Conservation (phyloP, 2,888 invertebrate species). For the Hirtodrosophila trivittata region DNA sequence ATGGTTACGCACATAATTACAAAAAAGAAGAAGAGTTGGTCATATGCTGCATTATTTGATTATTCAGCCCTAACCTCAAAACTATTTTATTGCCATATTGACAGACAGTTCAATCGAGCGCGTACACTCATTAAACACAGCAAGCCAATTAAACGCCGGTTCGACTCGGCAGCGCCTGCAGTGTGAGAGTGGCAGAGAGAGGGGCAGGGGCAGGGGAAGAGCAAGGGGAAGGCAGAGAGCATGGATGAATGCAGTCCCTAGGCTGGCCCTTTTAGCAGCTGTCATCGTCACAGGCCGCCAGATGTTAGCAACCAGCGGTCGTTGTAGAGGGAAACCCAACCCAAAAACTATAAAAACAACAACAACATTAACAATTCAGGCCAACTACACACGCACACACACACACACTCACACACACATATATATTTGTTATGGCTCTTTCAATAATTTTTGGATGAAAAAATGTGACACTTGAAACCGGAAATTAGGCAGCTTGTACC, state of each 20-base stretch:
- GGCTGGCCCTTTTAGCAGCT: constrained; percentile 63
- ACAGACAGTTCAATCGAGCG: constrained; percentile 70
- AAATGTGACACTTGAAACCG: constrained; percentile 73
- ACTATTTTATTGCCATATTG: constrained; percentile 61
- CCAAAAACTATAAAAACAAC: constrained; percentile 65
- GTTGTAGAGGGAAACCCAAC: constrained; percentile 44
- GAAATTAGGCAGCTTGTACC: constrained; percentile 69
- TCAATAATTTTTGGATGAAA: constrained; percentile 58
- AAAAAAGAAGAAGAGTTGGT: not conserved
- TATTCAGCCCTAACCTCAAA: constrained; percentile 47
- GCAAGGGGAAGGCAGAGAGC: constrained; percentile 1
- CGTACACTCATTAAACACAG: constrained; percentile 44
- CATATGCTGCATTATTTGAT: constrained; percentile 27
- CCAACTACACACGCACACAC: not conserved
- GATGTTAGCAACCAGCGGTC: constrained; percentile 46
- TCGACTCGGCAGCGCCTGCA: constrained; percentile 1
- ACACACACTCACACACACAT: constrained; percentile 10
- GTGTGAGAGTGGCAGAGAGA: not conserved
- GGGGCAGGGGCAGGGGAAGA: not conserved
- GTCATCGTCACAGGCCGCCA: constrained; percentile 56
- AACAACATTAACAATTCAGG: constrained; percentile 49
- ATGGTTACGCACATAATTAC: constrained; percentile 22
- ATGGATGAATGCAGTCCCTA: constrained; percentile 24
- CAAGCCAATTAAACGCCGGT: constrained; percentile 51
- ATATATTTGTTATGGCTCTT: constrained; percentile 63